Evolutionary conservation across 2,888 invertebrate genomes (phyloP).

Genomic region (Calephelis perditalis): DNA sequence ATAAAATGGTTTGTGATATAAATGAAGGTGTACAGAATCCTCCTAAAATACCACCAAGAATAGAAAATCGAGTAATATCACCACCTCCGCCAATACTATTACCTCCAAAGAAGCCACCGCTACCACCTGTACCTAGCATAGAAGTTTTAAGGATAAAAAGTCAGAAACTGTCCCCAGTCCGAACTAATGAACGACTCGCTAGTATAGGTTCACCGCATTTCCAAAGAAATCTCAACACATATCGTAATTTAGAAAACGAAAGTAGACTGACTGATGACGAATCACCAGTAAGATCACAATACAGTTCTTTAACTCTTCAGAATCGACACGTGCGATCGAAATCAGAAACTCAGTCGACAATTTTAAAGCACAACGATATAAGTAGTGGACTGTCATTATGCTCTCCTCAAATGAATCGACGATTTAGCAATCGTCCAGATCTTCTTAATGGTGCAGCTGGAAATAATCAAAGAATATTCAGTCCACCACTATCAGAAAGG

Average conservation of each 20-base stretch:
- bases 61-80: slow-evolving; percentile 54
- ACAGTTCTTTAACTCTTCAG: slow-evolving; percentile 64
- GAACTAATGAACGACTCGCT: slow-evolving; percentile 74
- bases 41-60: slow-evolving; percentile 74
- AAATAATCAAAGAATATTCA: slow-evolving; percentile 52
- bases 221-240: slow-evolving; percentile 77
- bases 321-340: slow-evolving; percentile 65
- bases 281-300: slow-evolving; percentile 45
- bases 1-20: slow-evolving; percentile 65
- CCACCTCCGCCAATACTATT: slow-evolving; percentile 75
- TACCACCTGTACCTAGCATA: slow-evolving; percentile 83
- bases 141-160: slow-evolving; percentile 79
- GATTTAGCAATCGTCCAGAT: slow-evolving; percentile 66
- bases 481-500: slow-evolving; percentile 55
- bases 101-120: slow-evolving; percentile 84
- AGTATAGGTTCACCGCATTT: slow-evolving; percentile 82
- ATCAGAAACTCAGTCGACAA: slow-evolving; percentile 69
- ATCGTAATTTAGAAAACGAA: slow-evolving; percentile 77
- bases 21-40: slow-evolving; percentile 60
- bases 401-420: slow-evolving; percentile 76
- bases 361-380: slow-evolving; percentile 67
- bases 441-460: slow-evolving; percentile 63
- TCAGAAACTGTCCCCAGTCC: slow-evolving; percentile 57
- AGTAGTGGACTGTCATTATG: slow-evolving; percentile 66
- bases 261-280: slow-evolving; percentile 59